A percentile compares a stretch with the other conserved stretches of the same genome.
Evolutionary conservation across 2,888 invertebrate genomes (phyloP).

Genomic region (Drosophila ustulata): DNA sequence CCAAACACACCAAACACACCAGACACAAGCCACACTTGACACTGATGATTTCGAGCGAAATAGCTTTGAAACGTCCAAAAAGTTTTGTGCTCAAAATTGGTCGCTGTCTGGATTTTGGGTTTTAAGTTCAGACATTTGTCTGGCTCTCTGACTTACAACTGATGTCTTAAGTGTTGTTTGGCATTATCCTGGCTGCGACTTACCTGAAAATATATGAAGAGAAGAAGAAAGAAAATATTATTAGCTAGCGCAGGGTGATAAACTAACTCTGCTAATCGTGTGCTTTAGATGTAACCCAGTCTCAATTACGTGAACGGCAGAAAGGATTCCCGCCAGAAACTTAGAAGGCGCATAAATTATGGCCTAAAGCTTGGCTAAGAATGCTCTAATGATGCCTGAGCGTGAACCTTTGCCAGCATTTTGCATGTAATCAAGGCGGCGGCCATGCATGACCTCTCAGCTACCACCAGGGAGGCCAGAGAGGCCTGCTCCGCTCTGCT

Average conservation of each 20-base stretch:
- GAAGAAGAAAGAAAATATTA: slow-evolving; percentile 5
- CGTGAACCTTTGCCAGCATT: slow-evolving; percentile 41
- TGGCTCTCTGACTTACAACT: slow-evolving; percentile 10
- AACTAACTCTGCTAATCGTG: slow-evolving; percentile 23
- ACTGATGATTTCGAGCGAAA: slow-evolving; percentile 23
- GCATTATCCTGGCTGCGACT: slow-evolving; percentile 5
- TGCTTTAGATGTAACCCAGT: slow-evolving; percentile 25
- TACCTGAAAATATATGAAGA: slow-evolving; percentile 42
- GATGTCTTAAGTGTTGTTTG: slow-evolving; percentile 7
- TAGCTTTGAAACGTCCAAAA: slow-evolving; percentile 39
- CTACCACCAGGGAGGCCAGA: no score
- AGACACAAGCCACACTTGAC: slow-evolving; percentile 33
- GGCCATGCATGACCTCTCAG: slow-evolving; percentile 57
- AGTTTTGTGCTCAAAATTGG: slow-evolving; percentile 47
- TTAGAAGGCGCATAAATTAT: slow-evolving; percentile 61
- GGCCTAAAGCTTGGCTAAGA: slow-evolving; percentile 46
- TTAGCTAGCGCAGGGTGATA: slow-evolving; percentile 23
- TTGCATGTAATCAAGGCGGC: slow-evolving; percentile 72
- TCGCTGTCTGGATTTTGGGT: slow-evolving; percentile 29
- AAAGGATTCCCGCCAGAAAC: slow-evolving; percentile 10
- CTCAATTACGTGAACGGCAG: slow-evolving; percentile 38
- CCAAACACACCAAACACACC: slow-evolving; percentile 16
- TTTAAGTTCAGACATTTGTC: slow-evolving; percentile 43
- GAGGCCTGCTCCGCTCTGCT: background rate
- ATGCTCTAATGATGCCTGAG: slow-evolving; percentile 64